phyloP scores from a whole-genome alignment of 2,888 invertebrate species.

The Drosophila prostipennis region DNA sequence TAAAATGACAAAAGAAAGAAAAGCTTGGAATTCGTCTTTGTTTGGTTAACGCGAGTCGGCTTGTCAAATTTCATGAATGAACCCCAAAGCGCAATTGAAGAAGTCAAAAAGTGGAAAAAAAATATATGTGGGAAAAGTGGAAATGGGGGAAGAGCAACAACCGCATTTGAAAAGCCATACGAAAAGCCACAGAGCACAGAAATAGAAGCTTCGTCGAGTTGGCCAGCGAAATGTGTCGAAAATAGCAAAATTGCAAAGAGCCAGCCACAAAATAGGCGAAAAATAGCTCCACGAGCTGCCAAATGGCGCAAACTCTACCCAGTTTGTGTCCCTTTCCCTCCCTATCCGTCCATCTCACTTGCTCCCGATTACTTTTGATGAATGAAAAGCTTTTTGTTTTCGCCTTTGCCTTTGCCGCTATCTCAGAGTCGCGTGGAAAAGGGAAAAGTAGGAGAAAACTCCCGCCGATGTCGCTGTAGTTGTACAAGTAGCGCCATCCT shows the following conservation, averaged over 20 bases:
- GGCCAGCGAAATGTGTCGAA: constrained; percentile 44
- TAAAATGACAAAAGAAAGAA: constrained; percentile 55
- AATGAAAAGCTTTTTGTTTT: constrained; percentile 80
- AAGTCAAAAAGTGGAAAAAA: constrained; percentile 24
- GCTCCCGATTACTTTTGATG: constrained; percentile 73
- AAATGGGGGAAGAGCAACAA: constrained; percentile 26
- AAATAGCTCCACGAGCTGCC: constrained; percentile 57
- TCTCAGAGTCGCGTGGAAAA: constrained; percentile 33
- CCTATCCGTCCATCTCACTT: constrained; percentile 19
- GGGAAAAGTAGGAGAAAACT: background rate
- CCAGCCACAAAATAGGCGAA: constrained; percentile 51
- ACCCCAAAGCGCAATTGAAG: constrained; percentile 62
- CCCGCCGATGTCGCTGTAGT: constrained; percentile 50
- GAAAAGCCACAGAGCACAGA: constrained; percentile 22
- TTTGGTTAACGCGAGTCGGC: constrained; percentile 50
- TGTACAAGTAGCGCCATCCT: constrained; percentile 32
- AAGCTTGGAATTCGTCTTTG: constrained; percentile 61
- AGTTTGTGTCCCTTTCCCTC: constrained; percentile 24
- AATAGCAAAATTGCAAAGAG: constrained; percentile 67
- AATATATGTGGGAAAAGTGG: constrained; percentile 2
- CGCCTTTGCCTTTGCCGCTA: constrained; percentile 43
- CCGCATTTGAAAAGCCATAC: constrained; percentile 7
- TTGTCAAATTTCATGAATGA: constrained; percentile 76
- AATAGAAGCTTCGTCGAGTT: constrained; percentile 68
- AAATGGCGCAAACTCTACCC: constrained; percentile 70